These are phyloP conservation scores for Pseudochirops corinnae DNA, from an alignment of 2,797 vertebrate species.

Conservation along the genomic window DNA sequence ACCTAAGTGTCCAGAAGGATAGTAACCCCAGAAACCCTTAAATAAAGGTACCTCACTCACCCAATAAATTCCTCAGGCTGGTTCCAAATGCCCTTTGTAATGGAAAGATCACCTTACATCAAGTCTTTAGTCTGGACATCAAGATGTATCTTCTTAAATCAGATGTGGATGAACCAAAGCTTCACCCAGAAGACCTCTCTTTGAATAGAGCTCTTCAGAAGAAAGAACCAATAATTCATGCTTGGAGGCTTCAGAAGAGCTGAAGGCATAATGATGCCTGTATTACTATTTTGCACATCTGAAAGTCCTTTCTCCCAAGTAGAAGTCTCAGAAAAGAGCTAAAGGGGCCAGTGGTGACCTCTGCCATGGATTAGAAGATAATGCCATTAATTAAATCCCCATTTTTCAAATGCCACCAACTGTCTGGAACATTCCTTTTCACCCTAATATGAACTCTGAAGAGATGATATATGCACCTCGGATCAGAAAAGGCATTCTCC, in stretches of 20 bases:
- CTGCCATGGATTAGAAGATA: background rate
- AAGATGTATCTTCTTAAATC: slow-evolving; percentile 18
- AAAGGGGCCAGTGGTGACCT: slow-evolving; percentile 16
- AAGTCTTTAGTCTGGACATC: slow-evolving; percentile 3
- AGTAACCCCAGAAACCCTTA: slow-evolving; percentile 59
- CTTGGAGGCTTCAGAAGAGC: slow-evolving; percentile 12
- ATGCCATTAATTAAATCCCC: slow-evolving; percentile 7
- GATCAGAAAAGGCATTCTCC: background rate
- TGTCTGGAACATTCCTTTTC: background rate
- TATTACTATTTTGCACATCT: slow-evolving; percentile 26
- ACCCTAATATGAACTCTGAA: background rate
- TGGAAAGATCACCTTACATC: slow-evolving; percentile 24
- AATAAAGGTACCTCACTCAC: slow-evolving; percentile 63
- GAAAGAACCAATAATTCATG: background rate
- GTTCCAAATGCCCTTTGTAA: slow-evolving; percentile 52
- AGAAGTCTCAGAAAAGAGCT: slow-evolving; percentile 31
- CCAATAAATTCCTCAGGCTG: slow-evolving; percentile 66
- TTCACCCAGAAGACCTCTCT: slow-evolving; percentile 18
- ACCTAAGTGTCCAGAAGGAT: slow-evolving; percentile 53
- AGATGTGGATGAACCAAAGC: slow-evolving; percentile 37
- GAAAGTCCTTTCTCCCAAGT: slow-evolving; percentile 8
- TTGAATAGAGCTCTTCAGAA: background rate
- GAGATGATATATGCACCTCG: background rate
- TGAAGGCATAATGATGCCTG: background rate
- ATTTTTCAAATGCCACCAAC: background rate